These are phyloP conservation scores for Jaculus jaculus DNA, from an alignment of 2,113 vertebrate genomes.

Conservation along the genomic window DNA sequence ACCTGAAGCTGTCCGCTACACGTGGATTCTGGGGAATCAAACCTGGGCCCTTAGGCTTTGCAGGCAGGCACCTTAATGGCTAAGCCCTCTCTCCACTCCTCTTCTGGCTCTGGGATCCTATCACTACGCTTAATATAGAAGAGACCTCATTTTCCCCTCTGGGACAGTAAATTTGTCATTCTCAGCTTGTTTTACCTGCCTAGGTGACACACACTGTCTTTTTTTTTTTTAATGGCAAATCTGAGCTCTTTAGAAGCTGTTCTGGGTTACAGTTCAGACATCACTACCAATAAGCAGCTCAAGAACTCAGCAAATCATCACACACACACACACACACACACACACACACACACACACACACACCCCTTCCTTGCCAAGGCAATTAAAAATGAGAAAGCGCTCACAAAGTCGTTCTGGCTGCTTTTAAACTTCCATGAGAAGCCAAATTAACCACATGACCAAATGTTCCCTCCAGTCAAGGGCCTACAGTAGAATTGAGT, in stretches of 20 bases:
- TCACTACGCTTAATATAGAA: neutral
- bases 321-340: neutral
- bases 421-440: constrained; percentile 23
- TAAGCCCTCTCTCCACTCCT: neutral
- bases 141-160: neutral
- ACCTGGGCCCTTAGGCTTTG: too few relatives aligned
- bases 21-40: too few relatives aligned
- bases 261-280: neutral
- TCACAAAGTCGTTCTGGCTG: neutral
- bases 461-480: constrained; percentile 34
- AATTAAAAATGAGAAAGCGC: neutral
- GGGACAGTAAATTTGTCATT: neutral
- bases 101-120: neutral
- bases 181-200: neutral
- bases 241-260: constrained; percentile 5
- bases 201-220: neutral
- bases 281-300: neutral
- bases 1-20: too few relatives aligned
- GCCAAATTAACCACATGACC: constrained; percentile 39
- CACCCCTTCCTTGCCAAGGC: neutral
- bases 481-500: neutral
- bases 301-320: neutral
- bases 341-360: neutral
- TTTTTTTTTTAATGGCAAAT: neutral
- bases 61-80: too few relatives aligned